Conservation (phyloP, 1,140 invertebrate species). For the Orchestia grillus region DNA sequence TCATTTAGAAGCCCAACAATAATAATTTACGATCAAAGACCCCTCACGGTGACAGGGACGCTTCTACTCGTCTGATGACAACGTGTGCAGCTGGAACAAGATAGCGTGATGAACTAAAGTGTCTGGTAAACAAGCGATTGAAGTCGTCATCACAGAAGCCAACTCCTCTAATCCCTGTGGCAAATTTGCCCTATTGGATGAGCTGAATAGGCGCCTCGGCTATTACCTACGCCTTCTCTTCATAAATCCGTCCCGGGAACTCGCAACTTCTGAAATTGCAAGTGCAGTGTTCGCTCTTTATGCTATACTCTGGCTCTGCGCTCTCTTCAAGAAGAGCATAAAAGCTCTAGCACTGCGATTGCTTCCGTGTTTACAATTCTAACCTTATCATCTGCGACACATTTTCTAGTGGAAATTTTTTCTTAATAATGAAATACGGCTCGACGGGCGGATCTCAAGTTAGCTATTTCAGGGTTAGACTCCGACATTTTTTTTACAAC, state of each 20-base stretch:
- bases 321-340: not conserved
- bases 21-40: not conserved
- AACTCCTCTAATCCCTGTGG: slow-evolving; percentile 23
- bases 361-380: too few relatives aligned
- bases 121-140: slow-evolving; percentile 43
- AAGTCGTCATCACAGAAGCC: slow-evolving; percentile 34
- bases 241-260: not conserved
- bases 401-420: too few relatives aligned
- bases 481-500: not conserved
- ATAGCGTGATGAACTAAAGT: slow-evolving; percentile 42
- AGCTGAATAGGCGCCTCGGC: slow-evolving; percentile 18
- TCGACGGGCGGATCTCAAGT: not conserved
- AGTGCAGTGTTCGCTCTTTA: not conserved
- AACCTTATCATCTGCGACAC: too few relatives aligned
- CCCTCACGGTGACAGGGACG: not conserved
- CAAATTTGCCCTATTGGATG: slow-evolving; percentile 52
- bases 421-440: too few relatives aligned
- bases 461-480: not conserved
- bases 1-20: not conserved
- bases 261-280: not conserved
- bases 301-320: not conserved
- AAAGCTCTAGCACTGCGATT: too few relatives aligned
- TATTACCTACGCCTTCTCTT: not conserved
- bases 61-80: slow-evolving; percentile 5
- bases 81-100: slow-evolving; percentile 5